A percentile compares a stretch with the other conserved stretches of the same genome.
These are phyloP conservation scores for Sibirionetta formosa DNA, from an alignment of 2,797 vertebrate genomes.

Conservation along the genomic window DNA sequence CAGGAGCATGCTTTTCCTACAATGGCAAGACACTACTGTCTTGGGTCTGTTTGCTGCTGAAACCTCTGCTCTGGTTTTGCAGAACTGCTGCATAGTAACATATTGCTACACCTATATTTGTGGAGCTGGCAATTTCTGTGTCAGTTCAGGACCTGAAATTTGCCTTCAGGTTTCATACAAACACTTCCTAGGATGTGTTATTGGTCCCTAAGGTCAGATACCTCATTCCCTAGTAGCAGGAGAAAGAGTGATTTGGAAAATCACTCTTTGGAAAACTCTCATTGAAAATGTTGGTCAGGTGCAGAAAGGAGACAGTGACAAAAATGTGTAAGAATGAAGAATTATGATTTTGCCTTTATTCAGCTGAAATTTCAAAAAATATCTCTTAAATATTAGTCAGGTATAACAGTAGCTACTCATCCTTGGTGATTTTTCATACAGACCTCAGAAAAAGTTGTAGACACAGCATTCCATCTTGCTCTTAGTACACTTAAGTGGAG, in stretches of 20 bases:
- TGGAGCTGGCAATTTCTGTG: not conserved
- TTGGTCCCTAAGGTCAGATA: accelerated
- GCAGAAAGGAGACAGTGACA: not conserved
- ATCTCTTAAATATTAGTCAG: not conserved
- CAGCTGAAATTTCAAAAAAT: not conserved
- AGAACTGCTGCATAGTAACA: not conserved
- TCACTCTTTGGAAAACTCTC: not conserved
- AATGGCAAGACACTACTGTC: not conserved
- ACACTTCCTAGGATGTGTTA: not conserved
- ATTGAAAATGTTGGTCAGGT: not conserved
- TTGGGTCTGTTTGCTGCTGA: not conserved
- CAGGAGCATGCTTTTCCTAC: not conserved
- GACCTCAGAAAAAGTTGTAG: not conserved
- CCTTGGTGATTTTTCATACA: not conserved
- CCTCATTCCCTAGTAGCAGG: not conserved
- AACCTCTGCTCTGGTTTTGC: not conserved
- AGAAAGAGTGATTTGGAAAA: not conserved
- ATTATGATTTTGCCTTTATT: not conserved
- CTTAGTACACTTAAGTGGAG: not conserved
- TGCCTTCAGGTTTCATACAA: not conserved
- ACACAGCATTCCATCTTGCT: not conserved
- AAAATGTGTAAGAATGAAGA: not conserved
- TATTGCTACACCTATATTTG: accelerated
- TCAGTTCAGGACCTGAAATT: not conserved
- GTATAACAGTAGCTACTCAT: accelerated